phyloP scores from a whole-genome alignment of 2,888 invertebrate genomes.

The Xanthia togata region DNA sequence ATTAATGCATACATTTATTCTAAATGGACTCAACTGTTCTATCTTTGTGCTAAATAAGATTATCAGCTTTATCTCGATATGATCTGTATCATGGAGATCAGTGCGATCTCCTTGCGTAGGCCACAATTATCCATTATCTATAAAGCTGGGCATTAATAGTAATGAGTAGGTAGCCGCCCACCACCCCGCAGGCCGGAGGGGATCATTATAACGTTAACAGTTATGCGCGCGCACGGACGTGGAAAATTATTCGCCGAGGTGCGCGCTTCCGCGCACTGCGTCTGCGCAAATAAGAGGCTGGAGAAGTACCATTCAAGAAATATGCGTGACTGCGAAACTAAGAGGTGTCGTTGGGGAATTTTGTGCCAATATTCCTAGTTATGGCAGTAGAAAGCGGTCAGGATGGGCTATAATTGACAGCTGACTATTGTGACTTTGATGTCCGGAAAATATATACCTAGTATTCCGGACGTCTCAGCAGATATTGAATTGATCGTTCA shows the following conservation, averaged over 20 bases:
- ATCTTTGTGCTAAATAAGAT: constrained; percentile 46
- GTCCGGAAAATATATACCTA: background rate
- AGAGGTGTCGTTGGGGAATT: background rate
- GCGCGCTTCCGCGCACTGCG: constrained; percentile 78
- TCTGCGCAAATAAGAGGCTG: constrained; percentile 33
- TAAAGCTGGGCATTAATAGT: constrained; percentile 59
- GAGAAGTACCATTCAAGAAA: constrained; percentile 47
- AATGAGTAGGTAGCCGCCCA: constrained; percentile 40
- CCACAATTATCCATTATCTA: constrained; percentile 62
- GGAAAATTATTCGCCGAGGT: constrained; percentile 86
- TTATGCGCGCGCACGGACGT: constrained; percentile 86
- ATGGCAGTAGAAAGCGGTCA: background rate
- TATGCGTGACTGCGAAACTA: constrained; percentile 27
- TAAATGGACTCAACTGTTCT: constrained; percentile 30
- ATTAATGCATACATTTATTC: background rate
- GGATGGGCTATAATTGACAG: background rate
- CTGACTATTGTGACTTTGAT: too few relatives aligned
- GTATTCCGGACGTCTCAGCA: background rate
- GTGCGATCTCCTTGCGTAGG: constrained; percentile 42
- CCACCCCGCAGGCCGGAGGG: constrained; percentile 66
- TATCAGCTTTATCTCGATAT: constrained; percentile 46
- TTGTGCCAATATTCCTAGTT: background rate
- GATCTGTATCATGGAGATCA: constrained; percentile 49
- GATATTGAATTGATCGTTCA: background rate
- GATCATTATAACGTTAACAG: constrained; percentile 84